Evolutionary conservation across 2,113 vertebrate genomes (phyloP), one percentile per base, ranked within the genome.

Genomic region (Poecile atricapillus): DNA sequence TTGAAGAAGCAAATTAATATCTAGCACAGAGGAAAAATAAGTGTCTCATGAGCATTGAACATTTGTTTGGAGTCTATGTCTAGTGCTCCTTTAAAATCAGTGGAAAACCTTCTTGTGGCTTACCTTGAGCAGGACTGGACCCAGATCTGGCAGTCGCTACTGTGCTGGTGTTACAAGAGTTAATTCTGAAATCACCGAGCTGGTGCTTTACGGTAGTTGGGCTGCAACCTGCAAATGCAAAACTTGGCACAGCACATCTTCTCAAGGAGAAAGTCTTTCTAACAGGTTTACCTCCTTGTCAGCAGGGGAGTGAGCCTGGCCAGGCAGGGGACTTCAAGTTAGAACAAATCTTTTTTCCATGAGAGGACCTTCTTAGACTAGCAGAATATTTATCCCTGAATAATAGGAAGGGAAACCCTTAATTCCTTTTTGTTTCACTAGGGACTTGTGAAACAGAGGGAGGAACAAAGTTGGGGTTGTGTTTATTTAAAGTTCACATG

Each of bases 171-270:
- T 87, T 86, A 49, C 0, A 3, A 78, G 80, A 83, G 71, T 95
- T 95, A 94, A 95, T 96, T 76, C 64, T 89, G 73, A 89, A 89
- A 74, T 92, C 63, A 89, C 58, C 0, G 1, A 46, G 46, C 39
- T 65, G 49, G 33, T 88, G 49, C 64, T 94, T 96, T 91, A 74
- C 0, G 0, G 58, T 63, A 55, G 50, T 33, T 95, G 63, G 92
- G 82, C 83, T 86, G 60, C 78, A 93, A 82, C 68, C 50, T 95
- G 78, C 65, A 90, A 52, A 43, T 68, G 65, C 87, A 78, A 74
- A 90, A 85, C 77, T 77, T 79, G 65, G 89, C 73, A 85, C 69
- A 41, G 50, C 0, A 0, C 31, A 37, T 77, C 60, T 59, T 80
- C 46, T 77, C 75, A 75, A 94, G 89, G 82, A 96, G 82, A 65